Percentiles rank a stretch among this genome's conserved stretches.
phyloP scores from a whole-genome alignment of 1,140 invertebrate species.

The Camponotus floridanus region DNA sequence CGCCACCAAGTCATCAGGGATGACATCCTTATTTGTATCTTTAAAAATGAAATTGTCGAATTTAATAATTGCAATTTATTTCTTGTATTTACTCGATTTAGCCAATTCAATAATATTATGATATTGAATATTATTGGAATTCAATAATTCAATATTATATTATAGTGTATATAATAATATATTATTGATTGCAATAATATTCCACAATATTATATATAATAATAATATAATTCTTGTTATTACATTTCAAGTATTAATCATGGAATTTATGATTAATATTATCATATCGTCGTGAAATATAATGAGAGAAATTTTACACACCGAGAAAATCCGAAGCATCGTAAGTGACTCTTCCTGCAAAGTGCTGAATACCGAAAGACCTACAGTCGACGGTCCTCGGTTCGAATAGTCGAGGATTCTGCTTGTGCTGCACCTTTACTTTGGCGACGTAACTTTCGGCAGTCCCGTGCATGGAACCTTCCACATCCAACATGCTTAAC shows the following conservation, averaged over 20 bases:
- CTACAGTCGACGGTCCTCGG: conserved; percentile 91
- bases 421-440: conserved; percentile 94
- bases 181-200: not conserved
- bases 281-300: not conserved
- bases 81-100: not conserved
- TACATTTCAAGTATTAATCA: not conserved
- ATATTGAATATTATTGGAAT: not conserved
- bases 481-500: conserved; percentile 96
- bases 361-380: conserved; percentile 97
- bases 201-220: not conserved
- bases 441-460: conserved; percentile 96
- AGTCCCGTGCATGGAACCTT: conserved; percentile 94
- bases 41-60: conserved; percentile 33
- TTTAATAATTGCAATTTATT: not conserved
- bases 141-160: not conserved
- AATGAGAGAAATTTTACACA: conserved; percentile 72
- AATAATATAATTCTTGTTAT: not conserved
- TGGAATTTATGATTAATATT: not conserved
- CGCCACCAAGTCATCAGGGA: conserved; percentile 96
- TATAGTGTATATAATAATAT: not conserved
- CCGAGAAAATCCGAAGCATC: conserved; percentile 95
- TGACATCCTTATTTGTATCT: conserved; percentile 96
- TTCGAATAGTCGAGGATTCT: conserved; percentile 91
- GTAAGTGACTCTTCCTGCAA: conserved; percentile 95
- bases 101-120: not conserved